These are phyloP conservation scores for Trinorchestia longiramus DNA, from an alignment of 1,140 invertebrate genomes.

Conservation along the genomic window DNA sequence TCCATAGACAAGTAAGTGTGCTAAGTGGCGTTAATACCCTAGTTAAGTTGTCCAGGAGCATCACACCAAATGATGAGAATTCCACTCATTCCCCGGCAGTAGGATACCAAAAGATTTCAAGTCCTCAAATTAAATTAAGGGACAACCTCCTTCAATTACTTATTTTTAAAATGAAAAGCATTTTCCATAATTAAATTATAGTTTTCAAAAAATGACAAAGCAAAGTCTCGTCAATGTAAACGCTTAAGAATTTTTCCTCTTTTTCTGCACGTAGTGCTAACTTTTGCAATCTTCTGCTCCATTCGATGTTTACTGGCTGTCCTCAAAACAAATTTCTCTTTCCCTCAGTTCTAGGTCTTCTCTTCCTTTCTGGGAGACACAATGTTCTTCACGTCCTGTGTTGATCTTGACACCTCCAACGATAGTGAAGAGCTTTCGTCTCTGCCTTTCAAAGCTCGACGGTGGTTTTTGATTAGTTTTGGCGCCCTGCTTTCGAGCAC, in stretches of 20 bases:
- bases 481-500: not conserved
- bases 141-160: not conserved
- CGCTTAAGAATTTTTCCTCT: not conserved
- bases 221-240: not conserved
- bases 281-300: not conserved
- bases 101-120: not conserved
- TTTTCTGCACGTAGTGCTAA: not conserved
- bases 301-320: not conserved
- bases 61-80: no score
- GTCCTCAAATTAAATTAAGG: not conserved
- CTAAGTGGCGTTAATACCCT: no score
- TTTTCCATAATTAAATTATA: not conserved
- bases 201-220: not conserved
- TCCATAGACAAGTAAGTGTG: no score
- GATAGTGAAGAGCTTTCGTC: not conserved
- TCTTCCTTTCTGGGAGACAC: not conserved
- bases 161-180: not conserved
- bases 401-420: not conserved
- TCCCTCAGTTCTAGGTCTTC: not conserved
- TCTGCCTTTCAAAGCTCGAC: not conserved
- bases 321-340: not conserved
- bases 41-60: no score
- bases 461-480: slow-evolving; percentile 9
- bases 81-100: no score
- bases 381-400: not conserved